These are phyloP conservation scores for Apamea epomidion DNA, from an alignment of 2,888 invertebrate species.

Conservation along the genomic window DNA sequence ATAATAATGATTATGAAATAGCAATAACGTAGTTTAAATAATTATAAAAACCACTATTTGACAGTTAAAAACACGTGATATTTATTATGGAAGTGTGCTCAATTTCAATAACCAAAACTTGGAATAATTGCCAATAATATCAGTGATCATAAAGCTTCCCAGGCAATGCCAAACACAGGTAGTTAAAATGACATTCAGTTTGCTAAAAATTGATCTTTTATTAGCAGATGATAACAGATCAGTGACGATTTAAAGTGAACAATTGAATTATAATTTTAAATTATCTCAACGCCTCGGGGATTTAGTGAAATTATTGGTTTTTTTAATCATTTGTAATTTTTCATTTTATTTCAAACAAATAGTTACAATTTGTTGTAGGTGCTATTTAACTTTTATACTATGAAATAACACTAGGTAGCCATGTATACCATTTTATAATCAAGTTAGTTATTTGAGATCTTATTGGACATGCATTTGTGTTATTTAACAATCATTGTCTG, in stretches of 20 bases:
- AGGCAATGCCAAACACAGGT: background rate
- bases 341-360: background rate
- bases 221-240: conserved; percentile 52
- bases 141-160: background rate
- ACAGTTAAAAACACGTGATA: background rate
- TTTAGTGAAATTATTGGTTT: conserved; percentile 36
- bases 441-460: background rate
- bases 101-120: background rate
- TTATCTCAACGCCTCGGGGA: conserved; percentile 68
- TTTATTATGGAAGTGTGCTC: background rate
- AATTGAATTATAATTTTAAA: conserved; percentile 65
- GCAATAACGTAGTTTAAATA: background rate
- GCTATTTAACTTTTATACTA: conserved; percentile 1
- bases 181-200: background rate
- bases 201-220: background rate
- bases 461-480: background rate
- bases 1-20: conserved; percentile 9
- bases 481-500: background rate
- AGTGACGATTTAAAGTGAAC: conserved; percentile 60
- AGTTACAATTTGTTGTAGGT: conserved; percentile 1
- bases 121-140: background rate
- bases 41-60: background rate
- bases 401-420: conserved; percentile 36
- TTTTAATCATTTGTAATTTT: conserved; percentile 4
- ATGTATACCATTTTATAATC: background rate